Evolutionary conservation across 1,140 invertebrate species (phyloP).

Genomic region (Leptinotarsa texana): DNA sequence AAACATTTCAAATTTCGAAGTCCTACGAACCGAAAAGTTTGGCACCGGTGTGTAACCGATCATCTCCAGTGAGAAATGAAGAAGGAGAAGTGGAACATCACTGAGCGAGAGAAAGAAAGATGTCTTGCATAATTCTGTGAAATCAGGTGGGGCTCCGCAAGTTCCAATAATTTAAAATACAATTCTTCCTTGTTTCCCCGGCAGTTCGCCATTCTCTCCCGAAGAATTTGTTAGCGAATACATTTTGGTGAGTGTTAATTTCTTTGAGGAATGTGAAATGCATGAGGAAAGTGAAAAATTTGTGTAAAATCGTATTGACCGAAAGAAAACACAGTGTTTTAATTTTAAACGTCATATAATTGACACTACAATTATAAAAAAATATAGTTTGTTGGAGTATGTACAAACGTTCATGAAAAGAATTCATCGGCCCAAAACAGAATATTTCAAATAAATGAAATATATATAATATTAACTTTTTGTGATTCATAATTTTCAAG

Average conservation of each 20-base stretch:
- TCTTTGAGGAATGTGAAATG: not conserved
- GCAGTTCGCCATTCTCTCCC: slow-evolving; percentile 1
- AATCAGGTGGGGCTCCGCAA: not conserved
- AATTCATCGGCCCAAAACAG: not conserved
- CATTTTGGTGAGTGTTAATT: not conserved
- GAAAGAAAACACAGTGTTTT: not conserved
- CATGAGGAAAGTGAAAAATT: not conserved
- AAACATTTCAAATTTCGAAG: not conserved
- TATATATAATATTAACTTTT: too few species aligned
- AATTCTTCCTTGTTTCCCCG: not conserved
- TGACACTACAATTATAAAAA: not conserved
- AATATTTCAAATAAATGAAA: not conserved
- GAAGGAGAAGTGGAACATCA: not conserved
- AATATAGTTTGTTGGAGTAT: not conserved
- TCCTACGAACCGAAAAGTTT: not conserved
- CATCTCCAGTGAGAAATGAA: not conserved
- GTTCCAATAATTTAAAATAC: not conserved
- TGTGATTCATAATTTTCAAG: too few species aligned
- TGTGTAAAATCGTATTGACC: not conserved
- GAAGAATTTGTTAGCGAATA: not conserved
- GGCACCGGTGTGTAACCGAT: not conserved
- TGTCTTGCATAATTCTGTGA: not conserved
- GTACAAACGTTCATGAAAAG: not conserved
- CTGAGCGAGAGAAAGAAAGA: not conserved
- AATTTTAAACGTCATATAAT: not conserved